Evolutionary conservation across 2,888 invertebrate species (phyloP).

Genomic region (Odontothrips loti): DNA sequence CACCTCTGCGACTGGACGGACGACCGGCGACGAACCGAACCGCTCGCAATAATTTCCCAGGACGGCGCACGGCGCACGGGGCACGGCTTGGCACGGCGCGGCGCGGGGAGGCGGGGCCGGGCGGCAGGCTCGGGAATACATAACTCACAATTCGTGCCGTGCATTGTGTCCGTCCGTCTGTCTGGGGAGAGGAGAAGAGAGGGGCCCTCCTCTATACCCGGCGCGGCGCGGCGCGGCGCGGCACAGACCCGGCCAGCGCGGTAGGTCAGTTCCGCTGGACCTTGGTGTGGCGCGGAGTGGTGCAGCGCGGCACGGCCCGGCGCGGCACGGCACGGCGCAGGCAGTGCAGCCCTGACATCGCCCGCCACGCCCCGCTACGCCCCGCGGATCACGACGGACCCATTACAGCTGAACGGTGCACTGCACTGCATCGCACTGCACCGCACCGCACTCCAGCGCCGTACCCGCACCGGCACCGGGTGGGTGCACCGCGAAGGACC

Average conservation of each 20-base stretch:
- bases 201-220: too few relatives aligned
- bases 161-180: slow-evolving; percentile 5
- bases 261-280: slow-evolving; percentile 21
- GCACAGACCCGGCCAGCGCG: not conserved
- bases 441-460: too few relatives aligned
- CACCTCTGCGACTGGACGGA: not conserved
- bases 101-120: too few relatives aligned
- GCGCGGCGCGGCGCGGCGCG: not conserved
- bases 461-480: too few relatives aligned
- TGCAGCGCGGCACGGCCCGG: not conserved
- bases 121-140: not conserved
- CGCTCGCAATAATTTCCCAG: slow-evolving; percentile 24
- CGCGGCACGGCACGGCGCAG: not conserved
- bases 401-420: slow-evolving; percentile 16
- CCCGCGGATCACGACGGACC: slow-evolving; percentile 22
- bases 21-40: not conserved
- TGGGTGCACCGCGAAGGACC: too few relatives aligned
- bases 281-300: not conserved
- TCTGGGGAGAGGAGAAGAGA: too few relatives aligned
- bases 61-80: too few relatives aligned
- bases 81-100: too few relatives aligned
- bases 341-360: not conserved
- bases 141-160: slow-evolving; percentile 24
- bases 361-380: not conserved
- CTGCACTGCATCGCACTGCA: too few relatives aligned